These are phyloP conservation scores for Sinotaia quadrata DNA, from an alignment of 2,888 invertebrate species.

Conservation along the genomic window DNA sequence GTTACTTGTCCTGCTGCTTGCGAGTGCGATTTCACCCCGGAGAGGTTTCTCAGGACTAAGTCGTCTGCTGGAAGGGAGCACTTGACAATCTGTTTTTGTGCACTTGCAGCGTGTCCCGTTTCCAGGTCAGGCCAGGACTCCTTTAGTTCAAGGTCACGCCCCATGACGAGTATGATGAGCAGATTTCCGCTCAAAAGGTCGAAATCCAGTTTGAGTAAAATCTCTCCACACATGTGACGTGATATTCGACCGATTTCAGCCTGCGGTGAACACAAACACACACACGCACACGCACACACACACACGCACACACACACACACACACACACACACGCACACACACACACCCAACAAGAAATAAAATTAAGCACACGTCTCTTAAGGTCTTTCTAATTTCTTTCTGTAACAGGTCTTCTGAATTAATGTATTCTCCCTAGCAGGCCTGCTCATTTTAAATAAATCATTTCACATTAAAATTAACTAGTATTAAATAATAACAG, in stretches of 20 bases:
- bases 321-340: conserved; percentile 6
- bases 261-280: background rate
- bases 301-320: conserved; percentile 1
- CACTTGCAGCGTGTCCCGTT: too few relatives aligned
- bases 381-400: too few relatives aligned
- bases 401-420: too few relatives aligned
- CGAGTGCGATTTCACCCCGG: background rate
- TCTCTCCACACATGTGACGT: conserved; percentile 22
- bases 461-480: too few relatives aligned
- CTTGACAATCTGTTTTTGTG: too few relatives aligned
- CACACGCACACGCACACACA: background rate
- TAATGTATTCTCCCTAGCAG: too few relatives aligned
- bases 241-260: conserved; percentile 24
- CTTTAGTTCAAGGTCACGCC: conserved; percentile 13
- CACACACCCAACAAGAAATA: background rate
- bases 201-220: conserved; percentile 15
- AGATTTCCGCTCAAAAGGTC: conserved; percentile 10
- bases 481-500: too few relatives aligned
- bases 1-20: background rate
- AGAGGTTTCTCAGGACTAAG: background rate
- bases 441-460: too few relatives aligned
- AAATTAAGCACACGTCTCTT: background rate
- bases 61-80: background rate
- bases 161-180: conserved; percentile 15
- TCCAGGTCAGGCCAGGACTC: conserved; percentile 3